Base-by-base conservation (phyloP, 2,888 invertebrate species). In the Pandemis cinnamomeana region DNA sequence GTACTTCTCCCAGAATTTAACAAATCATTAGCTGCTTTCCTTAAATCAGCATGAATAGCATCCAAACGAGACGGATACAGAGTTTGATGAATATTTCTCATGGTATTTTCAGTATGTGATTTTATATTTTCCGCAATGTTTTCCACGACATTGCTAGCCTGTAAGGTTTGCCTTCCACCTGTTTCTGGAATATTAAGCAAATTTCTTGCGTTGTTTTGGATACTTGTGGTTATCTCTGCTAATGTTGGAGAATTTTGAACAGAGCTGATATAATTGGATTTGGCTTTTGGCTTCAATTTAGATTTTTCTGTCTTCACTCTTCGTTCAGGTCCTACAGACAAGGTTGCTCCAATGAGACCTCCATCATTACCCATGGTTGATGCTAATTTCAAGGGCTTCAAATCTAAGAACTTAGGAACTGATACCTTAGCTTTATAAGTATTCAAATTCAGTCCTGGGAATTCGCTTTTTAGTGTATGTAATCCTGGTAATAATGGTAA, bases 371-470 rank as follows among this genome's bases (percentile, higher is more conserved):
- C 78, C 20, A 86, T 74, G n/a, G 80, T 76, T 36, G 89, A 85
- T 71, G 85, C 83, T 5, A 85, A 72, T 67, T 84, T 85, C 11
- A 88, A 70, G 67, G 88, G 85, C 75, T 85, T 87, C 2, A 88
- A 73, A 27, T 83, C 79, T 15, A 89, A 77, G 58, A 83, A 80
- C 44, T 85, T 83, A 5, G 89, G 87, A 27, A 85, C 69, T 1
- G 87, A 80, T 51, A 90, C 72, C 78, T 84, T 88, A n/a, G 86
- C 78, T 77, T 81, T 87, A 71, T 82, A 87, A 2, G 85, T 83
- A 71, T 86, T 85, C 55, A 89, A 79, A 75, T 83, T 84, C 42
- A 84, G 70, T 64, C 77, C 81, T 20, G 84, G 84, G 5, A 83
- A 36, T 69, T 78, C 80, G 5, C 80, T 60, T 7, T 79, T 20